Evolutionary conservation across 1,140 invertebrate genomes (phyloP).

Genomic region (Leptinotarsa texana): DNA sequence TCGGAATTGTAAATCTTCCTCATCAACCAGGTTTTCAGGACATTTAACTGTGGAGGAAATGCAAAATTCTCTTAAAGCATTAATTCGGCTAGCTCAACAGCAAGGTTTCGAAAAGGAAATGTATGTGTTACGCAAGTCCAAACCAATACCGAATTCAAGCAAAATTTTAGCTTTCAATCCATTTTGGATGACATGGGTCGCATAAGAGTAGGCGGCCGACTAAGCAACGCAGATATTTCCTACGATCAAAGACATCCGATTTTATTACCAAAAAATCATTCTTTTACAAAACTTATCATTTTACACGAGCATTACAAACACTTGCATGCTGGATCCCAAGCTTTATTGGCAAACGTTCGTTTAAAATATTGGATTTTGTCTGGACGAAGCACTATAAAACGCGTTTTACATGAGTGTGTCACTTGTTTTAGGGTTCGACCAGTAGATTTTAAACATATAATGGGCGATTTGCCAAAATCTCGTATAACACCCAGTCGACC

Average conservation of each 20-base stretch:
- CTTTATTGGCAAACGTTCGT: slow-evolving; percentile 37
- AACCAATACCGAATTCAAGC: slow-evolving; percentile 13
- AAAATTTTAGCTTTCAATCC: slow-evolving; percentile 46
- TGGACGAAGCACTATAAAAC: slow-evolving; percentile 27
- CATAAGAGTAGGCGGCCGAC: slow-evolving; percentile 54
- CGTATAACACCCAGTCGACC: slow-evolving; percentile 40
- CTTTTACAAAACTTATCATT: slow-evolving; percentile 41
- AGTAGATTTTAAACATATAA: slow-evolving; percentile 17
- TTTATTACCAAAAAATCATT: slow-evolving; percentile 38
- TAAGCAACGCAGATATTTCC: slow-evolving; percentile 25
- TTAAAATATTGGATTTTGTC: slow-evolving; percentile 44
- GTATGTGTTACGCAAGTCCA: slow-evolving; percentile 1
- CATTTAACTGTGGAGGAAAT: slow-evolving; percentile 27
- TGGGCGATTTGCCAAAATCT: slow-evolving; percentile 32
- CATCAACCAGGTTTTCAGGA: not conserved
- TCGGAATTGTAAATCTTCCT: slow-evolving; percentile 13
- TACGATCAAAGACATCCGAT: slow-evolving; percentile 36
- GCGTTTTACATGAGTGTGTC: slow-evolving; percentile 30
- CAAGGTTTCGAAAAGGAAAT: slow-evolving; percentile 32
- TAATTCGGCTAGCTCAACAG: slow-evolving; percentile 24
- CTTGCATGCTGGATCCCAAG: slow-evolving; percentile 46
- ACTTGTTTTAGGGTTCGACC: slow-evolving; percentile 21
- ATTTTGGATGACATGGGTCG: slow-evolving; percentile 51
- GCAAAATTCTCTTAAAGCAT: not conserved
- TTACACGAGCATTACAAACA: slow-evolving; percentile 39